Conservation (phyloP, 1,140 invertebrate species). For the Drosophila carrolli region DNA sequence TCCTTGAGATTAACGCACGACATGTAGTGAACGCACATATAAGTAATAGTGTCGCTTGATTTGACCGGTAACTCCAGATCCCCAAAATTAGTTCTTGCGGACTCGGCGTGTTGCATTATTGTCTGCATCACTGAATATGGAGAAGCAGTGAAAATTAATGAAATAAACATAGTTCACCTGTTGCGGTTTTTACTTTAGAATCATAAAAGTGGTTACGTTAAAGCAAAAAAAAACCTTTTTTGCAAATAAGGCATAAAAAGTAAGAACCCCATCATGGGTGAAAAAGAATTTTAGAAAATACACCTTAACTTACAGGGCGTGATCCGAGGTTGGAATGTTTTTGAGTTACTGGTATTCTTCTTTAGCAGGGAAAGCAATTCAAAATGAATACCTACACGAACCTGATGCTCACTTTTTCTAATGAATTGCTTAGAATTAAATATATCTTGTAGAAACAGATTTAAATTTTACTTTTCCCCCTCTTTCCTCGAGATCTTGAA, state of each 20-base stretch:
- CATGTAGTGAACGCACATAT: slow-evolving; percentile 47
- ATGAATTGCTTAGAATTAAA: too few relatives aligned
- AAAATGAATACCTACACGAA: slow-evolving; percentile 25
- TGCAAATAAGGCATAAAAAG: too few relatives aligned
- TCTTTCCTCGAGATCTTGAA: too few relatives aligned
- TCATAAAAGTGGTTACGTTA: too few relatives aligned
- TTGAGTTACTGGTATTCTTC: slow-evolving; percentile 1
- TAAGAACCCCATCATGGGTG: too few relatives aligned
- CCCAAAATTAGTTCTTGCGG: slow-evolving; percentile 7
- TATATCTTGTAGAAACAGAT: too few relatives aligned
- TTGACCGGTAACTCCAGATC: slow-evolving; percentile 30
- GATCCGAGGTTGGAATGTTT: slow-evolving; percentile 13
- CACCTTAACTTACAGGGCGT: slow-evolving; percentile 31
- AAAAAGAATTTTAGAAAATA: too few relatives aligned
- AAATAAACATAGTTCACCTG: too few relatives aligned
- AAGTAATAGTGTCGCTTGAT: slow-evolving; percentile 50
- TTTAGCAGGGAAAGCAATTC: slow-evolving; percentile 30
- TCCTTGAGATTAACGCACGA: background rate
- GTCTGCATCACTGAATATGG: slow-evolving; percentile 41
- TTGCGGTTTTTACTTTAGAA: too few relatives aligned
- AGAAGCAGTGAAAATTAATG: background rate
- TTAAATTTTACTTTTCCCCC: too few relatives aligned
- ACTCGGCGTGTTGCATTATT: slow-evolving; percentile 28
- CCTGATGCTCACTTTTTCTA: background rate
- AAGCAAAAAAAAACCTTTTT: too few relatives aligned